These are phyloP conservation scores for Catharus fuscescens DNA, from an alignment of 2,113 vertebrate genomes.

Conservation along the genomic window DNA sequence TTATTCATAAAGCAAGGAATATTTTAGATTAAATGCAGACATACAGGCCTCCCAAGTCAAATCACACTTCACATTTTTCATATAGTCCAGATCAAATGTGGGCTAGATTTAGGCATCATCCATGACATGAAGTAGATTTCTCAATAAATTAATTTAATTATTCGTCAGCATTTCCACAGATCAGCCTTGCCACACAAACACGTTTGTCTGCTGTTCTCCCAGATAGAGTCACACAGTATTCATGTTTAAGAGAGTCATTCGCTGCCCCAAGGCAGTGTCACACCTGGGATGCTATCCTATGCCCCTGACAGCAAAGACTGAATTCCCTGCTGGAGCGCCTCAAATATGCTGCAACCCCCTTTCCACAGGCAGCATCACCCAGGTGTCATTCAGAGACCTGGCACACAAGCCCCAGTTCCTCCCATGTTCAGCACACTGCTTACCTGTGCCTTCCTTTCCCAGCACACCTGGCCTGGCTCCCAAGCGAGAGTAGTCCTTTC, in stretches of 20 bases:
- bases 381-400: fast-evolving
- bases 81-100: background rate
- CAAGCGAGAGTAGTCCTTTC: background rate
- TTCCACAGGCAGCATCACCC: background rate
- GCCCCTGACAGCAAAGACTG: background rate
- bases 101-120: background rate
- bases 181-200: background rate
- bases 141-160: background rate
- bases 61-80: background rate
- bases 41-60: background rate
- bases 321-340: background rate
- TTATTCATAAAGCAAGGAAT: background rate
- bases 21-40: background rate
- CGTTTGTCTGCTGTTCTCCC: background rate
- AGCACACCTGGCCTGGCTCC: background rate
- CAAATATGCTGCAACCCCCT: background rate
- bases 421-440: background rate
- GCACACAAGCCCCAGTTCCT: background rate
- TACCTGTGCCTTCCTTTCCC: background rate
- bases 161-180: background rate
- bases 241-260: background rate
- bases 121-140: background rate
- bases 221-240: background rate
- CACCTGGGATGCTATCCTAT: background rate
- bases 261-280: background rate